A percentile compares a stretch with the other conserved stretches of the same genome.
These are phyloP conservation scores for Mactromeris polynyma DNA, from an alignment of 2,888 invertebrate species.

Conservation along the genomic window DNA sequence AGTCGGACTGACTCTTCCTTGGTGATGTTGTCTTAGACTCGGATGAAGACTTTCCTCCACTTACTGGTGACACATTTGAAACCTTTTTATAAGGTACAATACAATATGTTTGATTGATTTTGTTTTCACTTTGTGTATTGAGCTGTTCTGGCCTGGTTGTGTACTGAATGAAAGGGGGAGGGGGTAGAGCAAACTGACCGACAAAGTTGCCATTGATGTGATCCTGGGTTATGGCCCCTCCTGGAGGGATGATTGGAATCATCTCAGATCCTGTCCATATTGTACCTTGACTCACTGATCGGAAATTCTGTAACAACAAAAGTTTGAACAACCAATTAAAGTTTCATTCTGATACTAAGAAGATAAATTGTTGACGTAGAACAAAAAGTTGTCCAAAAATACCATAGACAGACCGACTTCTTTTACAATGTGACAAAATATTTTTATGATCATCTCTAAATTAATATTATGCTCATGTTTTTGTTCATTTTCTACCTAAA, in stretches of 20 bases:
- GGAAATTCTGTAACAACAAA: slow-evolving; percentile 60
- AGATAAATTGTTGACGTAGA: too few species aligned
- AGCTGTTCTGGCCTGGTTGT: slow-evolving; percentile 15
- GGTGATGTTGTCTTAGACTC: slow-evolving; percentile 2
- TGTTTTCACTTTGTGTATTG: slow-evolving; percentile 17
- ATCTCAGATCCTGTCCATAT: slow-evolving; percentile 50
- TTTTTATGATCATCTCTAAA: too few species aligned
- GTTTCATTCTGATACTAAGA: too few species aligned
- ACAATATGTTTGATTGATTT: slow-evolving; percentile 32
- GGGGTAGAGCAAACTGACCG: slow-evolving; percentile 59
- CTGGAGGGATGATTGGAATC: slow-evolving; percentile 38
- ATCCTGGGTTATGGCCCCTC: slow-evolving; percentile 37
- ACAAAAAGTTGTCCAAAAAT: too few species aligned
- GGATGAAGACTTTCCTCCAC: slow-evolving; percentile 22
- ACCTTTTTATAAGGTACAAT: slow-evolving; percentile 20
- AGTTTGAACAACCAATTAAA: too few species aligned
- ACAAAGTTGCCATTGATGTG: slow-evolving; percentile 56
- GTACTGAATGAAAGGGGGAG: slow-evolving; percentile 47
- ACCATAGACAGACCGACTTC: too few species aligned
- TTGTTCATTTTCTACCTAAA: too few species aligned
- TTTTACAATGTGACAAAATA: too few species aligned
- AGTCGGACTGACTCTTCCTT: slow-evolving; percentile 13
- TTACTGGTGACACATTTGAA: slow-evolving; percentile 11
- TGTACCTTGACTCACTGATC: slow-evolving; percentile 50
- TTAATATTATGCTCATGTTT: too few species aligned